Base-by-base conservation (phyloP, 2,797 vertebrate genomes). In the Otolemur crassicaudatus region DNA sequence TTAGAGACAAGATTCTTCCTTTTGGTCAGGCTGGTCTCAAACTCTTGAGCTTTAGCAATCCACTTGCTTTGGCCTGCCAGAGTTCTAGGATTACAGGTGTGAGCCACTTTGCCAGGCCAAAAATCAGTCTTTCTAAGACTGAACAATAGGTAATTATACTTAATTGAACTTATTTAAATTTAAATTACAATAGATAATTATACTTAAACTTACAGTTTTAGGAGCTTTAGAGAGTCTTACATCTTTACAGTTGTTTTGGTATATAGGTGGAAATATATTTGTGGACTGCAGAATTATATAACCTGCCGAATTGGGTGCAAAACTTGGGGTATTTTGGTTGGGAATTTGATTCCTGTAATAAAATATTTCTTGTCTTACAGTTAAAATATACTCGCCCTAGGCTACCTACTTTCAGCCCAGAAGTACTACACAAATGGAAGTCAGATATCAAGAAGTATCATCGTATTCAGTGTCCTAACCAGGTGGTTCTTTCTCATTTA, bases 341-440 rank as follows among this genome's bases (percentile, higher is more conserved):
- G 83, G 60, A 95, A 31, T 70, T 95, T 60, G 27, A 90, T 92
- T 97, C 53, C 63, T 94, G 11, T 29, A 91, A 95, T 92, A 88
- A 95, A 96, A 43, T 98, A 56, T 97, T 97, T 95, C 40, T 97
- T 98, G 56, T 95, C 73, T 95, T 95, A 1, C 96, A 99, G 99
- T 96, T 99, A 93, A 99, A 99, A 97, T 99, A 99, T 67, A 99
- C 99, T 37, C 99, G 99, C 19, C 99, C 99, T 2, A 99, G 99
- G n/a, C 98, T 99, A 86, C 99, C 99, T 0, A 99, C 99, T 0
- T 99, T 99, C 97, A 99, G 99, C 97, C 99, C 99, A 91, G 99
- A 99, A 81, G 99, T 99, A 19, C 98, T 99, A 93, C 99, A 99
- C 98, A 99, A 99, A 95, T 99, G 99, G 99, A 99, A 99, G 97